Evolutionary conservation across 2,797 vertebrate genomes (phyloP), one percentile per base, ranked within the genome.

Genomic region (Lutjanus argentimaculatus): DNA sequence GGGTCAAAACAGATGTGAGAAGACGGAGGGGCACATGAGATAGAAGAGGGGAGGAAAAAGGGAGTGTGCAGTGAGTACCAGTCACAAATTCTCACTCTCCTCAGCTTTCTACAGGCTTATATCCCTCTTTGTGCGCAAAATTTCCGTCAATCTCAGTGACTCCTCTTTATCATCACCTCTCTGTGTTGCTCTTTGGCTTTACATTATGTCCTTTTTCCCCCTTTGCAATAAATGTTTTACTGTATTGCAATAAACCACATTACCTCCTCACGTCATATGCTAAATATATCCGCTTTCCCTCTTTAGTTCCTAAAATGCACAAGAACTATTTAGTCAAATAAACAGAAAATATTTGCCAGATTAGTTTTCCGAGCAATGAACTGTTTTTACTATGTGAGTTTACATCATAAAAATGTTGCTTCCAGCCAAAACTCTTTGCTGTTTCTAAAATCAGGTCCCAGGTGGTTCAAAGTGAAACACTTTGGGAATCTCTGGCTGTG

Each of bases 1-100:
- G 84, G 90, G 88, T 89, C 84, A 85, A 55, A 86, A 59, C 67
- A 85, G 74, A 89, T 85, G 79, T 14, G 61, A 76, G 22, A 46
- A 30, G 68, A 62, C 72, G 75, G 59, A 72, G 69, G 76, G 56
- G 65, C 2, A 22, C 12, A 66, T 42, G 40, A 85, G 70, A 63
- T 43, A 67, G 72, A 79, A 52, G 51, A 48, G 49, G 45, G 66
- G 46, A 76, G 72, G 61, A 25, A 22, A 42, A 25, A 42, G 36
- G 58, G 57, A 67, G 74, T 36, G 61, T 7, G 66, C 46, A 59
- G 15, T 17, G 15, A 68, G 76, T 59, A 61, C 79, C 81, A 83
- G 79, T 69, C 67, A 49, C 62, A 83, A 9, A 79, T 74, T 45
- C 52, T 73, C 71, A 52, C 66, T 57, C 67, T 56, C 36, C 17